Percentiles rank a stretch among this genome's conserved stretches.
Conservation (phyloP, 1,140 invertebrate genomes). For the Hycleus phaleratus region DNA sequence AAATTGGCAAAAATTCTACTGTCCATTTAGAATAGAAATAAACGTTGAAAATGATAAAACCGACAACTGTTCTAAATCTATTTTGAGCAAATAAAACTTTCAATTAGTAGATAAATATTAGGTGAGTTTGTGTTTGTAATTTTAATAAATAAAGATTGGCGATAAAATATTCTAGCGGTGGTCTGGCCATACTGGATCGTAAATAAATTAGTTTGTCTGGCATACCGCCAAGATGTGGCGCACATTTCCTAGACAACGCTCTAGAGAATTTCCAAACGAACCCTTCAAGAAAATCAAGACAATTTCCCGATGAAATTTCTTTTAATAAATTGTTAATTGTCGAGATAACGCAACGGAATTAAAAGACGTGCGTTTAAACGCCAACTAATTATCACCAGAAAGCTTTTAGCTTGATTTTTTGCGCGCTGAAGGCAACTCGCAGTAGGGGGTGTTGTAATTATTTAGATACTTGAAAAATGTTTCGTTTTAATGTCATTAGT, state of each 20-base stretch:
- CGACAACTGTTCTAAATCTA: no score
- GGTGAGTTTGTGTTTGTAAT: conserved; percentile 6
- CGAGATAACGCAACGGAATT: background rate
- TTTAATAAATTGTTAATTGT: conserved; percentile 6
- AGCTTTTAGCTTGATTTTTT: background rate
- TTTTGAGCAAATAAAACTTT: background rate
- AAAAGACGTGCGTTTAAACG: background rate
- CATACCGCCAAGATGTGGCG: conserved; percentile 7
- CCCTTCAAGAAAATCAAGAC: conserved; percentile 1
- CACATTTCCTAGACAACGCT: conserved; percentile 17
- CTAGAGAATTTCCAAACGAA: conserved; percentile 10
- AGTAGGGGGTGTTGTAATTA: background rate
- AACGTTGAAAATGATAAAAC: no score
- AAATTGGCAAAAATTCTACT: no score
- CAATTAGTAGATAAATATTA: conserved; percentile 12
- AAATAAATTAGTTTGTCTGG: conserved; percentile 17
- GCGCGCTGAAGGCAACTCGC: background rate
- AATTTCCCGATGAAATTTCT: conserved; percentile 10
- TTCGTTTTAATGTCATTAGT: conserved; percentile 10
- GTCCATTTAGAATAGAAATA: no score
- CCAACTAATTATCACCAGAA: background rate
- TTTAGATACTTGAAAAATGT: conserved; percentile 5
- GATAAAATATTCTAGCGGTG: conserved; percentile 15
- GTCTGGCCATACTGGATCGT: conserved; percentile 10
- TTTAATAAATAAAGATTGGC: conserved; percentile 16